Evolutionary conservation across 2,113 vertebrate species (phyloP).

Genomic region (Dinomys branickii): DNA sequence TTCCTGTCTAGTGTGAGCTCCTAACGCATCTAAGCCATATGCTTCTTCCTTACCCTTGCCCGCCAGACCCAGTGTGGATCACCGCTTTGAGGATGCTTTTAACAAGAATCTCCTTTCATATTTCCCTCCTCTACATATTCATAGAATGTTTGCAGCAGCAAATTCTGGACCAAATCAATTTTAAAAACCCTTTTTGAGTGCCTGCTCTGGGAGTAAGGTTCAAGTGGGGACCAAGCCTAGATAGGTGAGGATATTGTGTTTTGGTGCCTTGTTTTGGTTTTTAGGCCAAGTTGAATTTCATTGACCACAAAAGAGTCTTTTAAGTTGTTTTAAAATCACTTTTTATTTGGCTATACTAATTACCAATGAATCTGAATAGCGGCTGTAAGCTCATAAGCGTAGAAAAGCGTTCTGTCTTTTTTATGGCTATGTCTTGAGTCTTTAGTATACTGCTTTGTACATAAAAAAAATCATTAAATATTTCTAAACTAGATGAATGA

Average conservation of each 20-base stretch:
- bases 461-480: constrained; percentile 42
- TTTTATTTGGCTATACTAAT: constrained; percentile 37
- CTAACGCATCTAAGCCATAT: background rate
- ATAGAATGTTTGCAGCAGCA: constrained; percentile 10
- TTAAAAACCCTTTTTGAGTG: constrained; percentile 4
- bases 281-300: background rate
- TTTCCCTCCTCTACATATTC: constrained; percentile 23
- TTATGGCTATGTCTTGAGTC: background rate
- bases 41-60: background rate
- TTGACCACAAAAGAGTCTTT: background rate
- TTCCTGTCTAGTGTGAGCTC: background rate
- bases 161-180: constrained; percentile 40
- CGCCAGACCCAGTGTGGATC: too few species aligned
- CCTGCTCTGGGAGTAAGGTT: background rate
- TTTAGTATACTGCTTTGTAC: background rate
- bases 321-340: constrained; percentile 27
- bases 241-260: background rate
- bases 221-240: background rate
- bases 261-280: constrained; percentile 49
- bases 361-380: constrained; percentile 15
- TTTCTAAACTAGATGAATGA: constrained; percentile 26
- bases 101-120: background rate
- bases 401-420: constrained; percentile 9
- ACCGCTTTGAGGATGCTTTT: background rate
- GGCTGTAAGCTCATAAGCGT: background rate